Evolutionary conservation across 1,140 invertebrate species (phyloP), one percentile per base, ranked within the genome.

Genomic region (Eulimnadia texana): DNA sequence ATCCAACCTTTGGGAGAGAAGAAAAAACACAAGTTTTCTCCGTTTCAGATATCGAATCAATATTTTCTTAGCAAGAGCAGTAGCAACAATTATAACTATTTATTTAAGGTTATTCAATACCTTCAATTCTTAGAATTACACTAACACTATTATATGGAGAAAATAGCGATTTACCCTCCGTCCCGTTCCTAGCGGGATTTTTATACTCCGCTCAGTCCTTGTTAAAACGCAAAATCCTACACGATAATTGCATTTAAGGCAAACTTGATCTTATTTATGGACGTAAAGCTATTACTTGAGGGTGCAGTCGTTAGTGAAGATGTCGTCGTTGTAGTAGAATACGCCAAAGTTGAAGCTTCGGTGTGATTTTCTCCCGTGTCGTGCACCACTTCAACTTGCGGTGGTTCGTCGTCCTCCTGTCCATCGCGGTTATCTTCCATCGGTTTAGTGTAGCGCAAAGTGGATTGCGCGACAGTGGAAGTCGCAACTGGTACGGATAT

Each of bases 181-280:
- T 42, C 33, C 33, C 33, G 33, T 42, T 16, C 33, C 33, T 16
- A 42, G 16, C 6, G 33, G 33, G 16, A 42, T 42, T 6, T 16
- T 42, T 6, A 42, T 16, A 42, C 16, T 6, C 6, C 33, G 33
- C 16, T 42, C 16, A 16, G 6, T 82, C 67, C 86, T 83, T 73
- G 86, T 84, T 50, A 89, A 83, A 50, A 86, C 80, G 71, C 88
- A 91, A 69, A 82, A 89, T 70, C 79, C 84, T 86, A 71, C 50
- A 76, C 74, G 33, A 62, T 60, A 58, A 51, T 42, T 9, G 6
- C 33, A 42, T 6, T 42, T 16, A 42, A 16, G 16, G 33, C 16
- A 9, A 42, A 42, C 16, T 42, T 42, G 24, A 19, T n/a, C n/a
- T n/a, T n/a, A n/a, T n/a, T n/a, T n/a, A n/a, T n/a, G n/a, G n/a